phyloP scores from a whole-genome alignment of 2,113 vertebrate genomes.

The Eidolon helvum region DNA sequence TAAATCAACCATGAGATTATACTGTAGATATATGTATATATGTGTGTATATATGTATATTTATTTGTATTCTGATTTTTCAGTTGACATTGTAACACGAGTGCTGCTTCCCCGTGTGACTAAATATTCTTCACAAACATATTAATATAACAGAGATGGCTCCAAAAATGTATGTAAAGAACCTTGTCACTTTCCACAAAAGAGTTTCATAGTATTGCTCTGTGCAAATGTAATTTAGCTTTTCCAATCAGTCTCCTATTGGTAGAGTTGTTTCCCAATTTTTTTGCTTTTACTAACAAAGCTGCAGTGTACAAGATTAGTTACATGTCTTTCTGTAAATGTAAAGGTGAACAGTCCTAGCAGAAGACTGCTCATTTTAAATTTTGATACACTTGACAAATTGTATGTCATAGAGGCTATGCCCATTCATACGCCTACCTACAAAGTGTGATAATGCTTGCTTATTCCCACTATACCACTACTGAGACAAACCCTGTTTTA shows the following conservation, averaged over 20 bases:
- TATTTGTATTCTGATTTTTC: neutral
- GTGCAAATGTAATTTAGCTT: neutral
- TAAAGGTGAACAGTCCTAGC: neutral
- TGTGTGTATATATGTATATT: neutral
- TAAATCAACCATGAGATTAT: neutral
- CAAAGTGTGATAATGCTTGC: neutral
- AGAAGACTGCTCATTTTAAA: neutral
- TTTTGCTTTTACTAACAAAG: constrained; percentile 11
- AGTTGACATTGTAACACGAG: neutral
- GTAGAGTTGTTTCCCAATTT: neutral
- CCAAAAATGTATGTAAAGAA: neutral
- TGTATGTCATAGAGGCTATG: neutral
- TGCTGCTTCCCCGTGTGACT: neutral
- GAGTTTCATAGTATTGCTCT: neutral
- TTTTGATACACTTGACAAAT: neutral
- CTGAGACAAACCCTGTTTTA: neutral
- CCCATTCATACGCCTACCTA: neutral
- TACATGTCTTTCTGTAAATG: neutral
- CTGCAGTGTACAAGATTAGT: neutral
- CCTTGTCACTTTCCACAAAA: neutral
- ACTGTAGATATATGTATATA: neutral
- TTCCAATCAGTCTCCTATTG: neutral
- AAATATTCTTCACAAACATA: neutral
- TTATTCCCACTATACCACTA: neutral
- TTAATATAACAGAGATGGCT: neutral